phyloP scores from a whole-genome alignment of 2,797 vertebrate genomes.

The Botia kubotai region DNA sequence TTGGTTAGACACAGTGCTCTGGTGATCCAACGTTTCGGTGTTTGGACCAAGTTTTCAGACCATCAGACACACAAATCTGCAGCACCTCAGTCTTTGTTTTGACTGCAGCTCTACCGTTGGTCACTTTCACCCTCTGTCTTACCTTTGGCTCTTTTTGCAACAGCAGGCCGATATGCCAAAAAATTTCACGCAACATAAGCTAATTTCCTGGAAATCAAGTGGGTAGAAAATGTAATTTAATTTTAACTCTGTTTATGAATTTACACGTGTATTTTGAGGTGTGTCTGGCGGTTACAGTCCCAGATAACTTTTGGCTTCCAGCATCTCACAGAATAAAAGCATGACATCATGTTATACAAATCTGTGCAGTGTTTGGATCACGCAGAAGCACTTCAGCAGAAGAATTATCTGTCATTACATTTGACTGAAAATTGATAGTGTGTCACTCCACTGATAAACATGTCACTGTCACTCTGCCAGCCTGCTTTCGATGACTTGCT shows the following conservation, averaged over 20 bases:
- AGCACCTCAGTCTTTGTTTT: conserved; percentile 67
- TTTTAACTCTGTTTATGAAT: conserved; percentile 29
- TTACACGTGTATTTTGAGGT: conserved; percentile 37
- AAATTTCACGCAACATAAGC: conserved; percentile 34
- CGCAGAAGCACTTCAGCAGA: conserved; percentile 48
- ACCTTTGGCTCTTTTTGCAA: conserved; percentile 53
- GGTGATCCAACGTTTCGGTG: conserved; percentile 15
- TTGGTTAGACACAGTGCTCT: not conserved
- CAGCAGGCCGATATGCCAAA: conserved; percentile 48
- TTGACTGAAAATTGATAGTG: conserved; percentile 58
- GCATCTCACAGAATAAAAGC: conserved; percentile 54
- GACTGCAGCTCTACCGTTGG: conserved; percentile 63
- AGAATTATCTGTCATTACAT: conserved; percentile 55
- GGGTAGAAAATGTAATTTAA: conserved; percentile 34
- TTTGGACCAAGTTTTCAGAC: conserved; percentile 6
- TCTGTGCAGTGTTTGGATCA: conserved; percentile 52
- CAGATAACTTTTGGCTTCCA: conserved; percentile 38
- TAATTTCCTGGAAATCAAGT: conserved; percentile 40
- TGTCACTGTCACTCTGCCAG: conserved; percentile 47
- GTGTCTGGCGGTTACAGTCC: conserved; percentile 20
- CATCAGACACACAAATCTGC: conserved; percentile 59
- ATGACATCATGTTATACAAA: conserved; percentile 57
- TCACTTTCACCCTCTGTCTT: conserved; percentile 54
- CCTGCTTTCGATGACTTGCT: conserved; percentile 32
- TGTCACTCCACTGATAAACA: conserved; percentile 56